phyloP scores from a whole-genome alignment of 2,888 invertebrate genomes.

The Luffia ferchaultella region DNA sequence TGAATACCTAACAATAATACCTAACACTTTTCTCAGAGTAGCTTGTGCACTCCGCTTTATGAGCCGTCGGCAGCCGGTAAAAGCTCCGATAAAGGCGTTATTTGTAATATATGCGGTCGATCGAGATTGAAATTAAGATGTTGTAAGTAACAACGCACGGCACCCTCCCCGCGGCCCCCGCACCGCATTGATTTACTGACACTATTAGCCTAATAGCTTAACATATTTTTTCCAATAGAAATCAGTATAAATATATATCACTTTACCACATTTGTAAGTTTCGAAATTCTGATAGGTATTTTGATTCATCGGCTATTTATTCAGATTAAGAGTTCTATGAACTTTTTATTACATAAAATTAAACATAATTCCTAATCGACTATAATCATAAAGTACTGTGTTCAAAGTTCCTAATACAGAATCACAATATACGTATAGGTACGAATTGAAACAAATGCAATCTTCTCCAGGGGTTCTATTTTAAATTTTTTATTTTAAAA shows the following conservation, averaged over 20 bases:
- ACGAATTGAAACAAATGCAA: too few species aligned
- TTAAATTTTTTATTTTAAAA: too few species aligned
- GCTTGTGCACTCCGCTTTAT: too few species aligned
- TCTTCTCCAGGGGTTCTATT: too few species aligned
- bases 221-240: neutral
- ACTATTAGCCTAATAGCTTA: neutral
- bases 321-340: neutral
- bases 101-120: constrained; percentile 49
- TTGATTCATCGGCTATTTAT: neutral
- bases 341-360: too few species aligned
- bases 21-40: too few species aligned
- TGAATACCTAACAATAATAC: too few species aligned
- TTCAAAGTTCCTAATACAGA: too few species aligned
- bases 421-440: too few species aligned
- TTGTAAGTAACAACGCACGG: constrained; percentile 27
- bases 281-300: neutral
- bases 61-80: neutral
- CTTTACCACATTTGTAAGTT: neutral
- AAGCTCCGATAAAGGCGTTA: constrained; percentile 21
- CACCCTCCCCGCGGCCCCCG: too few species aligned
- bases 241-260: neutral
- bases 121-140: constrained; percentile 56
- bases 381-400: too few species aligned
- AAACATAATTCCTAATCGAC: too few species aligned
- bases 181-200: neutral